Conservation (phyloP, 2,888 invertebrate genomes). For the Leucophenga montana region DNA sequence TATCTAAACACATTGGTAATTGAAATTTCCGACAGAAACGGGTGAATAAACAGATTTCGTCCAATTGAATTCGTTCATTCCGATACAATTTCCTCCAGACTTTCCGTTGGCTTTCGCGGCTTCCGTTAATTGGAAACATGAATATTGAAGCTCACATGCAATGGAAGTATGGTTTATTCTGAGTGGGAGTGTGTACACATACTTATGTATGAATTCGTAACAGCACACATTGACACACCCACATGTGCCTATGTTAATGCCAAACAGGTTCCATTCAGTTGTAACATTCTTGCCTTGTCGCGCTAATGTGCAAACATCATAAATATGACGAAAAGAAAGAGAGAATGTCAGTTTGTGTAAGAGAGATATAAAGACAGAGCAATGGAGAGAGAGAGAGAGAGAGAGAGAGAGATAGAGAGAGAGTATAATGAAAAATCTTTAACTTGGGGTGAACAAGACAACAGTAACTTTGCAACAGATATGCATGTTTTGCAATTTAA, state of each 20-base stretch:
- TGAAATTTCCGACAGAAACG: constrained; percentile 17
- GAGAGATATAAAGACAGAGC: too few relatives aligned
- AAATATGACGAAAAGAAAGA: too few relatives aligned
- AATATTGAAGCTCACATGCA: neutral
- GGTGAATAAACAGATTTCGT: constrained; percentile 37
- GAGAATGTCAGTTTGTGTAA: too few relatives aligned
- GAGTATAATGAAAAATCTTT: too few relatives aligned
- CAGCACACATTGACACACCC: constrained; percentile 48
- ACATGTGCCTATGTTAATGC: constrained; percentile 18
- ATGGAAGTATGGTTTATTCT: neutral
- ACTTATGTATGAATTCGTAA: neutral
- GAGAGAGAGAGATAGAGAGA: too few relatives aligned
- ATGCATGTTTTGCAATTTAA: too few relatives aligned
- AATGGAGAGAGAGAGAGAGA: too few relatives aligned
- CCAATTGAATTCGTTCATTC: constrained; percentile 61
- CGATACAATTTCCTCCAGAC: constrained; percentile 54
- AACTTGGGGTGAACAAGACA: constrained; percentile 3
- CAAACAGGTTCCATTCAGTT: too few relatives aligned
- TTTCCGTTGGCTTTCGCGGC: constrained; percentile 56
- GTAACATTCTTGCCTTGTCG: constrained; percentile 33
- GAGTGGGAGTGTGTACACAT: neutral
- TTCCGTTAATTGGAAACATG: constrained; percentile 45
- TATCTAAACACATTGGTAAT: neutral
- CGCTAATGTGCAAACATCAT: neutral
- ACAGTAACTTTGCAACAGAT: neutral